phyloP scores from a whole-genome alignment of 1,140 invertebrate species.

The Metaphire vulgaris region DNA sequence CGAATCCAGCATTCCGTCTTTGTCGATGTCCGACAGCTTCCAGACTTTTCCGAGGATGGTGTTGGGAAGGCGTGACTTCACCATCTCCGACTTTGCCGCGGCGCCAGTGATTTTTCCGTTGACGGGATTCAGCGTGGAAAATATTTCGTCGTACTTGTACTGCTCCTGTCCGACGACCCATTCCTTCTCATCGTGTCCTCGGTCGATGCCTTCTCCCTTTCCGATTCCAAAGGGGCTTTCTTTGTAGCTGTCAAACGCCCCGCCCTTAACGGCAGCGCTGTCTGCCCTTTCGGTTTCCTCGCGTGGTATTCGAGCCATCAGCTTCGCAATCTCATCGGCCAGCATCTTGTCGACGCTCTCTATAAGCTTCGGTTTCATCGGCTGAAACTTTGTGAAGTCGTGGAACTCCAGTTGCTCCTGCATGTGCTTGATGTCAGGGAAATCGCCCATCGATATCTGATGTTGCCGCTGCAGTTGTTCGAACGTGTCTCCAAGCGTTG shows the following conservation, averaged over 20 bases:
- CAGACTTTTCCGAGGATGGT: slow-evolving; percentile 88
- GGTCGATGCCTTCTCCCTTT: slow-evolving; percentile 91
- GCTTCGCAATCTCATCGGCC: slow-evolving; percentile 83
- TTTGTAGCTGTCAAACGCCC: slow-evolving; percentile 75
- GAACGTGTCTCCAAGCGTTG: slow-evolving; percentile 81
- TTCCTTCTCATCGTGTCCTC: slow-evolving; percentile 84
- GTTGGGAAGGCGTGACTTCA: slow-evolving; percentile 97
- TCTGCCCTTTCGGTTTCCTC: slow-evolving; percentile 59
- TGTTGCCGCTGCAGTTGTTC: slow-evolving; percentile 62
- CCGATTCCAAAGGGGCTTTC: slow-evolving; percentile 93
- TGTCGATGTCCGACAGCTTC: slow-evolving; percentile 94
- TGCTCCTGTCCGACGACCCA: slow-evolving; percentile 93
- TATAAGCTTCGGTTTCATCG: slow-evolving; percentile 81
- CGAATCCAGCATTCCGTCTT: slow-evolving; percentile 86
- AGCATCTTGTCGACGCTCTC: slow-evolving; percentile 91
- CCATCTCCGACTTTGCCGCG: slow-evolving; percentile 90
- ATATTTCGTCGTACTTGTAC: slow-evolving; percentile 78
- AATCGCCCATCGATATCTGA: slow-evolving; percentile 91
- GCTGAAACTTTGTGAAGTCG: slow-evolving; percentile 79
- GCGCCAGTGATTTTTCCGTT: slow-evolving; percentile 89
- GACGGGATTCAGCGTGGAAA: slow-evolving; percentile 71
- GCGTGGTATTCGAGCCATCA: slow-evolving; percentile 91
- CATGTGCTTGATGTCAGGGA: slow-evolving; percentile 92
- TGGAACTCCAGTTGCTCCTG: slow-evolving; percentile 58
- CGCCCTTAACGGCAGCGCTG: slow-evolving; percentile 43